Percentiles rank a stretch among this genome's conserved stretches.
phyloP scores from a whole-genome alignment of 2,888 invertebrate genomes.

The Pinctada fucata region DNA sequence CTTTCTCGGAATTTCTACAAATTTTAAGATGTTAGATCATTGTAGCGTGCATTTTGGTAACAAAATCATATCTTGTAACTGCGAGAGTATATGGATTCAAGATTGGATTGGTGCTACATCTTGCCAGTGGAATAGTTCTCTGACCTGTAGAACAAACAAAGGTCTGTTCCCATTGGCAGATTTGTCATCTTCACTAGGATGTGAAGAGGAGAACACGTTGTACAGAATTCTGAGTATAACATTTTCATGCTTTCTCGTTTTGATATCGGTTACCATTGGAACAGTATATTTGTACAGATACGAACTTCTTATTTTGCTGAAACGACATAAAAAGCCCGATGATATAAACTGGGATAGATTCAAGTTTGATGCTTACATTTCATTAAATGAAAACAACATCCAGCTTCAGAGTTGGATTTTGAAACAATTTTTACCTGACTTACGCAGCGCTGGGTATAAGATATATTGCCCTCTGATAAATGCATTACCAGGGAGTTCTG shows the following conservation, averaged over 20 bases:
- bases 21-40: constrained; percentile 4
- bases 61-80: neutral
- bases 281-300: neutral
- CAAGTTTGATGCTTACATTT: constrained; percentile 22
- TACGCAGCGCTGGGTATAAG: constrained; percentile 8
- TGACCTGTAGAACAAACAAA: neutral
- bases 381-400: constrained; percentile 12
- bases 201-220: neutral
- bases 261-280: neutral
- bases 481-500: neutral
- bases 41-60: constrained; percentile 3
- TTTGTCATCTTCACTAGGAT: neutral
- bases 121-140: neutral
- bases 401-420: constrained; percentile 4
- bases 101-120: constrained; percentile 1
- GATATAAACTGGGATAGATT: neutral
- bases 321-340: neutral
- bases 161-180: neutral
- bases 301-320: neutral
- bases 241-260: neutral
- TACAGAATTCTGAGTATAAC: neutral
- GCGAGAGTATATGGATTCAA: constrained; percentile 8
- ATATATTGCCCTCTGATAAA: constrained; percentile 19
- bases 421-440: neutral
- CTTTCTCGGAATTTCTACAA: neutral